Conservation (phyloP, 1,140 invertebrate genomes). For the Listronotus bonariensis region DNA sequence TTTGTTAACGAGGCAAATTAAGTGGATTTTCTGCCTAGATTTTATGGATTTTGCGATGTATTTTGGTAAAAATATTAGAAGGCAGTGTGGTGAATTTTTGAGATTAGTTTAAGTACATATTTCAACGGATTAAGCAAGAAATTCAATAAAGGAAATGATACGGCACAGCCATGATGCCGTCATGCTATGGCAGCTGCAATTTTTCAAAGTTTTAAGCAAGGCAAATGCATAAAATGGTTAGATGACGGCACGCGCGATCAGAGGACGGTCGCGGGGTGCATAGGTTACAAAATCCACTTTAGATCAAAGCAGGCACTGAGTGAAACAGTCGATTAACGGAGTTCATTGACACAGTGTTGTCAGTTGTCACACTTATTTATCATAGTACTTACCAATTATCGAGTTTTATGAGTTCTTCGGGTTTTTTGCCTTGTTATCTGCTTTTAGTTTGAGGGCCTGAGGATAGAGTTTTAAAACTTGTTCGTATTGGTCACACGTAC, state of each 20-base stretch:
- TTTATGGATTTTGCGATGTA: background rate
- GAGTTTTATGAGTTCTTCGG: slow-evolving; percentile 89
- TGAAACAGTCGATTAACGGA: slow-evolving; percentile 39
- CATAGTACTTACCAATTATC: slow-evolving; percentile 84
- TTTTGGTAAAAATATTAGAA: background rate
- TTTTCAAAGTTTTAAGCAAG: slow-evolving; percentile 26
- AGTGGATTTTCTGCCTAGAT: background rate
- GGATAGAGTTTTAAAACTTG: slow-evolving; percentile 87
- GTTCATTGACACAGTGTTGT: slow-evolving; percentile 58
- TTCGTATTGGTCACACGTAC: slow-evolving; percentile 83
- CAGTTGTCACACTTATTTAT: slow-evolving; percentile 33
- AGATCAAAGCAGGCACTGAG: slow-evolving; percentile 22
- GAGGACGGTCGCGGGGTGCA: slow-evolving; percentile 56
- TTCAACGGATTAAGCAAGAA: slow-evolving; percentile 13
- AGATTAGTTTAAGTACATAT: background rate
- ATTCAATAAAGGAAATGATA: slow-evolving; percentile 26
- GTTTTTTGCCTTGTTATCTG: slow-evolving; percentile 86
- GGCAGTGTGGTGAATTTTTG: background rate
- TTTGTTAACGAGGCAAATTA: slow-evolving; percentile 16
- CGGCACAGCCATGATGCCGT: slow-evolving; percentile 48
- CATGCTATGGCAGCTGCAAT: slow-evolving; percentile 30
- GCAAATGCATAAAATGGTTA: slow-evolving; percentile 11
- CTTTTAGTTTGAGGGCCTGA: slow-evolving; percentile 83
- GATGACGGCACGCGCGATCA: slow-evolving; percentile 15
- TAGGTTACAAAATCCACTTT: slow-evolving; percentile 48